A percentile compares a stretch with the other conserved stretches of the same genome.
Conservation (phyloP, 2,888 invertebrate genomes). For the Spialia ferax region DNA sequence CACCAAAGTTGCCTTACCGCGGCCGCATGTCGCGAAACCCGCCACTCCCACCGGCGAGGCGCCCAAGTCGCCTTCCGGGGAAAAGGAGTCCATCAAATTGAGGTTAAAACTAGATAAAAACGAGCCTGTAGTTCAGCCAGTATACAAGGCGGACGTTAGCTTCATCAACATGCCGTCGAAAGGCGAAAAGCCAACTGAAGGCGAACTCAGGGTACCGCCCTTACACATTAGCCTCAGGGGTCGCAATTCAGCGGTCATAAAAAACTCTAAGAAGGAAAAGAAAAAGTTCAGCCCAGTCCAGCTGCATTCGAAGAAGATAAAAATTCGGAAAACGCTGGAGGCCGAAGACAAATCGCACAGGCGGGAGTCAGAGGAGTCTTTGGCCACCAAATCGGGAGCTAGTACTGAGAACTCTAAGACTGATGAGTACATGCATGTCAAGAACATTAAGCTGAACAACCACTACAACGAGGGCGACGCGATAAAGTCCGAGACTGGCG, state of each 20-base stretch:
- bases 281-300: conserved; percentile 84
- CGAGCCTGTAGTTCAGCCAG: conserved; percentile 91
- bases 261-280: conserved; percentile 90
- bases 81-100: conserved; percentile 93
- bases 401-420: conserved; percentile 70
- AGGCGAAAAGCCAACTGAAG: conserved; percentile 84
- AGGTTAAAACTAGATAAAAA: conserved; percentile 94
- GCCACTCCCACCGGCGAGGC: conserved; percentile 58
- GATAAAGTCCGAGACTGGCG: conserved; percentile 76
- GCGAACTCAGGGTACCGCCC: conserved; percentile 94
- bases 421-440: conserved; percentile 75
- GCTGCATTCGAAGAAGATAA: conserved; percentile 84
- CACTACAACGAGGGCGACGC: conserved; percentile 69
- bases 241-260: conserved; percentile 94
- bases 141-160: conserved; percentile 93
- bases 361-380: conserved; percentile 69
- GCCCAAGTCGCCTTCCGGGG: conserved; percentile 72
- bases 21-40: conserved; percentile 62
- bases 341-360: conserved; percentile 71
- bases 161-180: conserved; percentile 87
- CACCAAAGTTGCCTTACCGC: conserved; percentile 75
- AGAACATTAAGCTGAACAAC: conserved; percentile 74
- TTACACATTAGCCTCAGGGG: conserved; percentile 95
- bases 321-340: conserved; percentile 76
- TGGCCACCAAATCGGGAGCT: conserved; percentile 67